Evolutionary conservation across 2,888 invertebrate species (phyloP).

Genomic region (Ectropis crepuscularia): DNA sequence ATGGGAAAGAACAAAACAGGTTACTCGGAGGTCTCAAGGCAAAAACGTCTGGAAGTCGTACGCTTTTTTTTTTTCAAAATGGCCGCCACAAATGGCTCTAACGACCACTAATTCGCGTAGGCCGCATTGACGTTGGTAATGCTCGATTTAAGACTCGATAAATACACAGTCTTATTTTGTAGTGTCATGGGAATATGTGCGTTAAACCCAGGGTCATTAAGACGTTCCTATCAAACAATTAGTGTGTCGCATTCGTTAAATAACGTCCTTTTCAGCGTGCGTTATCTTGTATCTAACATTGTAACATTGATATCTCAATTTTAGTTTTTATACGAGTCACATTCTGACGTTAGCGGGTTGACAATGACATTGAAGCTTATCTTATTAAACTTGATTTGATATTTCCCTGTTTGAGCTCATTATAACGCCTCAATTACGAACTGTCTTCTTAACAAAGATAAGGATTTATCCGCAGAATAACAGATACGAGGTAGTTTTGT

Average conservation of each 20-base stretch:
- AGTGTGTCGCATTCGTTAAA: slow-evolving; percentile 1
- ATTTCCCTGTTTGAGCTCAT: slow-evolving; percentile 5
- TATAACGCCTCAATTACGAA: neutral
- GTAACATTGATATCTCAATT: slow-evolving; percentile 15
- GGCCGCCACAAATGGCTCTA: slow-evolving; percentile 36
- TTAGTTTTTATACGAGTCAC: slow-evolving; percentile 13
- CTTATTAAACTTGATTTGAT: slow-evolving; percentile 18
- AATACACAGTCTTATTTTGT: slow-evolving; percentile 15
- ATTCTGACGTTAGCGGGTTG: slow-evolving; percentile 12
- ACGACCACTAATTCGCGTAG: slow-evolving; percentile 49
- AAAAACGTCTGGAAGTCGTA: slow-evolving; percentile 39
- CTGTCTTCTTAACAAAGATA: neutral
- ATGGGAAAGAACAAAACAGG: slow-evolving; percentile 38
- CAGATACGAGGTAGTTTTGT: no score
- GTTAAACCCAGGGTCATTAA: neutral
- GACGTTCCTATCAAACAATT: neutral
- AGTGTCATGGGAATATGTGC: slow-evolving; percentile 10
- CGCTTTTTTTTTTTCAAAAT: slow-evolving; percentile 42
- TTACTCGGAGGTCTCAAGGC: slow-evolving; percentile 37
- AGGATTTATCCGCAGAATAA: neutral
- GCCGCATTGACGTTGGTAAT: slow-evolving; percentile 43
- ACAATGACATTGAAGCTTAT: slow-evolving; percentile 27
- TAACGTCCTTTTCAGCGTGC: slow-evolving; percentile 2
- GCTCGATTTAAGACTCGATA: slow-evolving; percentile 20
- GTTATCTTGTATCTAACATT: slow-evolving; percentile 21